Conservation (phyloP, 2,797 vertebrate species). For the Eulemur mongoz region DNA sequence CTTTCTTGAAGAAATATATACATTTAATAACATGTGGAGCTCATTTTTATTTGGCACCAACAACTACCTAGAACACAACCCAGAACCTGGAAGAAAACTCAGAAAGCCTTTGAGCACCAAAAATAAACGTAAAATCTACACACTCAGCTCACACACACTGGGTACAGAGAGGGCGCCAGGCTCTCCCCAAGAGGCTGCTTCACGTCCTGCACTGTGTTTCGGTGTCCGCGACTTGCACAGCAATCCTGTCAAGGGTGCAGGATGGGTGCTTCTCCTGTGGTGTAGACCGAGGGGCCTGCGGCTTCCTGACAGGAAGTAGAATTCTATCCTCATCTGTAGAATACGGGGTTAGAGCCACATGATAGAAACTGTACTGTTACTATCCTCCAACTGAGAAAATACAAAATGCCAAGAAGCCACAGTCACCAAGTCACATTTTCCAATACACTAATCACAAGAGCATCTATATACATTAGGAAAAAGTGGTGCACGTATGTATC, state of each 20-base stretch:
- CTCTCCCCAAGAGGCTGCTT: neutral
- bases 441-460: neutral
- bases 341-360: neutral
- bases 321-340: neutral
- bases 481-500: neutral
- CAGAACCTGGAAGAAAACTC: neutral
- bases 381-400: neutral
- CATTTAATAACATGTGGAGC: neutral
- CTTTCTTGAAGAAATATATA: neutral
- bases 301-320: neutral
- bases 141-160: accelerated
- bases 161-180: no score
- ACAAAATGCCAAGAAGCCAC: neutral
- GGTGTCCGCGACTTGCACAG: accelerated
- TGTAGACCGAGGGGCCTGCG: neutral
- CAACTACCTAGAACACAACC: neutral
- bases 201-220: neutral
- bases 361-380: neutral
- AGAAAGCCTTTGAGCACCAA: neutral
- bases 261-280: neutral
- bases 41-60: constrained; percentile 24
- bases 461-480: neutral
- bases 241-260: neutral
- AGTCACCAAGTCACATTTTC: neutral
- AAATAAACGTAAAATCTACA: neutral